Conservation (phyloP, 2,113 vertebrate species). For the Hyla sarda region DNA sequence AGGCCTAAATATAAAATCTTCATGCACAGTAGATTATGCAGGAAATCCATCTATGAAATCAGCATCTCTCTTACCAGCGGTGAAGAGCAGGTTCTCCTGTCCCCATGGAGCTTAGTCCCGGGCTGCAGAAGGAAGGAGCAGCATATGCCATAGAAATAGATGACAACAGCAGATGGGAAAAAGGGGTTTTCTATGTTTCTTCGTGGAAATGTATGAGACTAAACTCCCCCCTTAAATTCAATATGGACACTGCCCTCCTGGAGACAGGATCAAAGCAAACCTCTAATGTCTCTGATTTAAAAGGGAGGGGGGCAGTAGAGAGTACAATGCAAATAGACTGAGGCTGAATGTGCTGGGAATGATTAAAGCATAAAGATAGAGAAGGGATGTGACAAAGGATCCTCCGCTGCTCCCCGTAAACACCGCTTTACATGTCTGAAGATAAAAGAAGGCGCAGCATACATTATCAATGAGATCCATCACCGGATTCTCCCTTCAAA, state of each 20-base stretch:
- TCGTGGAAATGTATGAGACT: constrained; percentile 8
- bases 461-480: constrained; percentile 24
- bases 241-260: constrained; percentile 5
- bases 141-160: constrained; percentile 26
- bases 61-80: constrained; percentile 12
- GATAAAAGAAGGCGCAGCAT: constrained; percentile 8
- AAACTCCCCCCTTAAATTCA: background rate
- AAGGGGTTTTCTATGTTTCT: background rate
- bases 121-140: constrained; percentile 11
- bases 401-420: constrained; percentile 13
- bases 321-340: constrained; percentile 6
- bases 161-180: constrained; percentile 6
- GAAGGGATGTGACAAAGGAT: background rate
- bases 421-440: background rate
- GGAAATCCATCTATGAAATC: background rate
- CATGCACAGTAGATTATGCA: background rate
- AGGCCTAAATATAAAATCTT: background rate
- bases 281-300: background rate
- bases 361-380: background rate
- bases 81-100: background rate
- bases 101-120: constrained; percentile 45
- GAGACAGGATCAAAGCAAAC: constrained; percentile 16
- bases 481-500: background rate
- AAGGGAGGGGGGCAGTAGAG: background rate
- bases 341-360: constrained; percentile 9